These are phyloP conservation scores for Acestrorhynchus altus DNA, from an alignment of 2,797 vertebrate species.

Conservation along the genomic window DNA sequence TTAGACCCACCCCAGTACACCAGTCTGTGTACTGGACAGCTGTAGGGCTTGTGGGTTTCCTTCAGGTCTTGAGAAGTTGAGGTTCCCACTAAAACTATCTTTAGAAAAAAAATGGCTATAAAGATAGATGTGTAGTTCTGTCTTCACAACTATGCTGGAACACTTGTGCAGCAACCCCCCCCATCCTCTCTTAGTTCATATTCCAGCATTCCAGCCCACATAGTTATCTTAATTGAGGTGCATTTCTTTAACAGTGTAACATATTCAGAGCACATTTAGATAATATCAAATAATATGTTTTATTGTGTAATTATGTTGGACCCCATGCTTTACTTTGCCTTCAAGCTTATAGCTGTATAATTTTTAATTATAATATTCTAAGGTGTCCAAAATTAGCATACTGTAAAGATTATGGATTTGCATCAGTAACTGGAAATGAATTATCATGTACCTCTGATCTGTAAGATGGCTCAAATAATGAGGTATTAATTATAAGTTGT, in stretches of 20 bases:
- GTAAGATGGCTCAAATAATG: slow-evolving; percentile 46
- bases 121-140: neutral
- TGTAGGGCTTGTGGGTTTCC: too few species aligned
- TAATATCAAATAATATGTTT: slow-evolving; percentile 33
- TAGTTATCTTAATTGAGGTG: slow-evolving; percentile 22
- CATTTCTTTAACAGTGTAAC: slow-evolving; percentile 8
- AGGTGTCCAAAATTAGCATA: neutral
- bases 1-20: too few species aligned
- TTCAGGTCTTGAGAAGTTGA: too few species aligned
- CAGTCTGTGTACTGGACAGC: too few species aligned
- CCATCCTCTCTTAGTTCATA: neutral
- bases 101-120: too few species aligned
- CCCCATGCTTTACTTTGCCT: slow-evolving; percentile 40
- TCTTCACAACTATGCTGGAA: neutral
- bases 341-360: slow-evolving; percentile 20
- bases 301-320: slow-evolving; percentile 21
- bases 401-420: slow-evolving; percentile 38
- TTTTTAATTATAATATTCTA: slow-evolving; percentile 45
- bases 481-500: slow-evolving; percentile 55
- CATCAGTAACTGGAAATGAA: slow-evolving; percentile 49
- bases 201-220: neutral
- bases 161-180: neutral
- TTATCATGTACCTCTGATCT: slow-evolving; percentile 41
- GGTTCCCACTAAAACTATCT: too few species aligned
- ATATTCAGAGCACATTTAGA: slow-evolving; percentile 22